These are phyloP conservation scores for Lymantria dispar DNA, from an alignment of 2,888 invertebrate species.

Conservation along the genomic window DNA sequence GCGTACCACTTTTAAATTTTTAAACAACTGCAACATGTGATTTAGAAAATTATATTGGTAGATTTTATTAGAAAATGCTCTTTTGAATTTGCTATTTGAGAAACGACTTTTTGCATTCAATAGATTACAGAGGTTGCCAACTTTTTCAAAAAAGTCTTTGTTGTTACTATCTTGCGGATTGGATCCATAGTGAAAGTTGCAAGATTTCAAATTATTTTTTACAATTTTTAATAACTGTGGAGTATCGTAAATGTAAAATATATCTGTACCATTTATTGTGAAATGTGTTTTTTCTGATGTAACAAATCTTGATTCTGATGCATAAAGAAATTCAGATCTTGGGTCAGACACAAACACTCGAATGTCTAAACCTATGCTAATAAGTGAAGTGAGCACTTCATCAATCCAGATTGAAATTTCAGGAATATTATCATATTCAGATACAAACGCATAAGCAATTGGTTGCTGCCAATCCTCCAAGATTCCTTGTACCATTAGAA, in stretches of 20 bases:
- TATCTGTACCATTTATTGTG: slow-evolving; percentile 22
- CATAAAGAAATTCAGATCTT: slow-evolving; percentile 27
- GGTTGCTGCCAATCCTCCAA: slow-evolving; percentile 35
- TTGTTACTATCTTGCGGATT: slow-evolving; percentile 20
- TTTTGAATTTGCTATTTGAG: slow-evolving; percentile 17
- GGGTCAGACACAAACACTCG: slow-evolving; percentile 29
- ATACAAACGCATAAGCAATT: slow-evolving; percentile 31
- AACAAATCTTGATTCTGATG: slow-evolving; percentile 23
- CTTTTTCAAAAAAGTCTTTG: slow-evolving; percentile 22
- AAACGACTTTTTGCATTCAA: slow-evolving; percentile 23
- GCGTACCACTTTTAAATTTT: slow-evolving; percentile 32
- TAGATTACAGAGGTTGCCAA: slow-evolving; percentile 28
- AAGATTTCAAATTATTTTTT: slow-evolving; percentile 25
- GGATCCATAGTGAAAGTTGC: slow-evolving; percentile 25
- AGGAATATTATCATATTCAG: slow-evolving; percentile 25
- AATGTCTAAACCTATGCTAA: slow-evolving; percentile 33
- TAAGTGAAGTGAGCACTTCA: slow-evolving; percentile 23
- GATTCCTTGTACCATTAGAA: slow-evolving; percentile 33
- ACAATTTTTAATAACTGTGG: slow-evolving; percentile 23
- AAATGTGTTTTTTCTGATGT: slow-evolving; percentile 30
- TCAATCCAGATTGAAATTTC: slow-evolving; percentile 34
- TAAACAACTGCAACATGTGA: slow-evolving; percentile 29
- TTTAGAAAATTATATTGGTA: slow-evolving; percentile 26
- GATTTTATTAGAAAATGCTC: slow-evolving; percentile 26
- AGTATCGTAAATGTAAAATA: slow-evolving; percentile 33